These are phyloP conservation scores for Ceramica pisi DNA, from an alignment of 2,888 invertebrate genomes.

Conservation along the genomic window DNA sequence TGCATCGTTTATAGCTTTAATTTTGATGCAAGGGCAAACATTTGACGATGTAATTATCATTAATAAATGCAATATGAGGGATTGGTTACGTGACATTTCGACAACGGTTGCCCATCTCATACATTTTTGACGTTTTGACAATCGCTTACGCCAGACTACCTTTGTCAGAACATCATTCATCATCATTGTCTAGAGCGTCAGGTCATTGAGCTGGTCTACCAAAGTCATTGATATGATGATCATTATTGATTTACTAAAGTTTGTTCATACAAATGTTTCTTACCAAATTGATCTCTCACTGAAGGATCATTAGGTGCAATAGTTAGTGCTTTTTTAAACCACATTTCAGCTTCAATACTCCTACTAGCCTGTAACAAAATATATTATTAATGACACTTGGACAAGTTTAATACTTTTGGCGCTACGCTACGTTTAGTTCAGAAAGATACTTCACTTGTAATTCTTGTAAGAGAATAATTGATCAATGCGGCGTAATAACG, in stretches of 20 bases:
- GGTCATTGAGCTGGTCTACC: slow-evolving; percentile 2
- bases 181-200: no score
- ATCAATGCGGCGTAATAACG: slow-evolving; percentile 49
- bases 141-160: no score
- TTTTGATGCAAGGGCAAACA: not conserved
- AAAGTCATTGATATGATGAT: slow-evolving; percentile 33
- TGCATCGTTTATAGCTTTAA: not conserved
- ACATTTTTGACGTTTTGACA: no score
- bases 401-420: slow-evolving; percentile 44
- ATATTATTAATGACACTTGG: slow-evolving; percentile 49
- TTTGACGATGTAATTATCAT: not conserved
- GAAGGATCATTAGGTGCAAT: slow-evolving; percentile 96
- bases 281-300: slow-evolving; percentile 97
- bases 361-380: slow-evolving; percentile 93
- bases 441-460: slow-evolving; percentile 43
- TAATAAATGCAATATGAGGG: no score
- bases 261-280: slow-evolving; percentile 57
- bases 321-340: slow-evolving; percentile 96
- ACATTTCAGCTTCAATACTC: slow-evolving; percentile 95
- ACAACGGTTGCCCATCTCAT: no score
- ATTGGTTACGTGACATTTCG: no score
- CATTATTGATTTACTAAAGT: slow-evolving; percentile 2
- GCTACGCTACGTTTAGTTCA: slow-evolving; percentile 38
- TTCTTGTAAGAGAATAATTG: slow-evolving; percentile 58
- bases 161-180: no score